Conservation (phyloP, 1,140 invertebrate species). For the Ganaspis sp. region DNA sequence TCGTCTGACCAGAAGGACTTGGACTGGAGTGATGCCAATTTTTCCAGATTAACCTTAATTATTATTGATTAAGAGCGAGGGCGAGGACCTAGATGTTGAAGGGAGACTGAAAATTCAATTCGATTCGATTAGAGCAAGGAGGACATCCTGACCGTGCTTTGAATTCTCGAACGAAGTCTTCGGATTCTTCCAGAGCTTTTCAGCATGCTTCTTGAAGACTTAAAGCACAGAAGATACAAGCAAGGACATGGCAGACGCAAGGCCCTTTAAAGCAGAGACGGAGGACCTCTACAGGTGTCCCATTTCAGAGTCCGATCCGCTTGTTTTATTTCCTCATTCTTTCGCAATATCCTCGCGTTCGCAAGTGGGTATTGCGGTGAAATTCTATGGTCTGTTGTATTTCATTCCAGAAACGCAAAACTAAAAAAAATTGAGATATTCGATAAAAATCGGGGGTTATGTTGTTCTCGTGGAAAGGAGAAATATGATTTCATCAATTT, state of each 20-base stretch:
- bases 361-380: slow-evolving; percentile 16
- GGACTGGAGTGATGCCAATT: slow-evolving; percentile 20
- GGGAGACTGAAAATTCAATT: slow-evolving; percentile 66
- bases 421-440: neutral
- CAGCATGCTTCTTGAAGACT: neutral
- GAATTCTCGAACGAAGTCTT: slow-evolving; percentile 58
- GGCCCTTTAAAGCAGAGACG: slow-evolving; percentile 26
- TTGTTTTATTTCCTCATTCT: slow-evolving; percentile 27
- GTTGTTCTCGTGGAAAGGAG: too few relatives aligned
- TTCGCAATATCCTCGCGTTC: slow-evolving; percentile 19
- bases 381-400: neutral
- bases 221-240: slow-evolving; percentile 5
- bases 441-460: slow-evolving; percentile 2
- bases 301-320: slow-evolving; percentile 23
- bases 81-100: slow-evolving; percentile 30
- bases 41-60: slow-evolving; percentile 59
- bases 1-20: neutral
- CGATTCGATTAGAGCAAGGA: slow-evolving; percentile 61
- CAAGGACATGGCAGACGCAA: neutral
- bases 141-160: slow-evolving; percentile 56
- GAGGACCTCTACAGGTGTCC: slow-evolving; percentile 2
- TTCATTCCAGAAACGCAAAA: slow-evolving; percentile 9
- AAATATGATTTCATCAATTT: neutral
- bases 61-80: slow-evolving; percentile 51
- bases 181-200: neutral